Evolutionary conservation across 2,797 vertebrate species (phyloP).

Genomic region (Synanceia verrucosa): DNA sequence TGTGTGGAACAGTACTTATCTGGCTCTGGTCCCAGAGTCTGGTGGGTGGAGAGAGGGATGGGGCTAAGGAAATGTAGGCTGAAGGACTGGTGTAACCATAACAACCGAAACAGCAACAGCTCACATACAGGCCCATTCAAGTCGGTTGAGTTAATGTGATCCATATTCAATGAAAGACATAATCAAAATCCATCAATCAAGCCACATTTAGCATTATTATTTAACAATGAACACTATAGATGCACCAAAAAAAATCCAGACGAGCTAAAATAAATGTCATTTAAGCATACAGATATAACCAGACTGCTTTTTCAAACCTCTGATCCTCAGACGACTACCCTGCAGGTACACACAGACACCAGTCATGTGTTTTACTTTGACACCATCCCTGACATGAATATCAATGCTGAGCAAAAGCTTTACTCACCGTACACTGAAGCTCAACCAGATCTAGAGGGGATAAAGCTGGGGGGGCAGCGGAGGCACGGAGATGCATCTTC

Average conservation of each 20-base stretch:
- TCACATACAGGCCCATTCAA: neutral
- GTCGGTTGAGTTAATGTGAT: neutral
- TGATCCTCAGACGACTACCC: slow-evolving; percentile 11
- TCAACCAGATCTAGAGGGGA: slow-evolving; percentile 10
- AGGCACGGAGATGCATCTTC: slow-evolving; percentile 6
- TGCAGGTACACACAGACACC: slow-evolving; percentile 22
- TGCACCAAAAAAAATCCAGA: neutral
- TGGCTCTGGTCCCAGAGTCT: slow-evolving; percentile 43
- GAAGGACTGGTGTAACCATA: slow-evolving; percentile 25
- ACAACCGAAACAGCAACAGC: slow-evolving; percentile 18
- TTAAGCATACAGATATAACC: neutral
- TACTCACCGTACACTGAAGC: slow-evolving; percentile 36
- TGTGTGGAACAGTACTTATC: slow-evolving; percentile 19
- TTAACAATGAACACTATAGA: neutral
- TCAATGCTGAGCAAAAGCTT: slow-evolving; percentile 13
- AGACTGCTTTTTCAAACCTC: slow-evolving; percentile 6
- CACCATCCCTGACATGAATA: slow-evolving; percentile 27
- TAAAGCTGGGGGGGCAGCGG: neutral
- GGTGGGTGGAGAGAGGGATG: neutral
- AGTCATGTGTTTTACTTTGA: neutral
- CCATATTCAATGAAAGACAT: neutral
- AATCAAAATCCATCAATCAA: neutral
- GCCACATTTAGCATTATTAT: neutral
- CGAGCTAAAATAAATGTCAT: neutral
- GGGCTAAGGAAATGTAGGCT: slow-evolving; percentile 9